Evolutionary conservation across 30 jellyfish, hydroid and myxozoan species (phyloP).

Genomic region (Chrysaora quinquecirrha): DNA sequence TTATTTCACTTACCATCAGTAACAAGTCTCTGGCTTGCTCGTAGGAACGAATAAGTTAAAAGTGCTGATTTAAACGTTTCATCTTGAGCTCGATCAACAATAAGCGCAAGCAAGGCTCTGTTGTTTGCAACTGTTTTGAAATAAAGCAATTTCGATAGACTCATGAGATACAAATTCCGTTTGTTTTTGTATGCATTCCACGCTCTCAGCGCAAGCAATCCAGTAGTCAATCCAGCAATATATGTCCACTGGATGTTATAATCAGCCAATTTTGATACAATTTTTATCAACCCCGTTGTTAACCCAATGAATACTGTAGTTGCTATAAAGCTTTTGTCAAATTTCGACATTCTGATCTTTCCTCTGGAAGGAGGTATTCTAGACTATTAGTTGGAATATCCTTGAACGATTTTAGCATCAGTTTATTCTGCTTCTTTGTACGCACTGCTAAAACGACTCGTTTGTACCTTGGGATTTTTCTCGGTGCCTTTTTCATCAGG

Average conservation of each 20-base stretch:
- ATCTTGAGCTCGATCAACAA: slow-evolving; percentile 91
- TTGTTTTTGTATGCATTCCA: slow-evolving; percentile 93
- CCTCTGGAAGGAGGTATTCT: slow-evolving; percentile 93
- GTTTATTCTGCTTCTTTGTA: slow-evolving; percentile 78
- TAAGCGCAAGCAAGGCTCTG: slow-evolving; percentile 81
- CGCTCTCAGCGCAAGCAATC: slow-evolving; percentile 73
- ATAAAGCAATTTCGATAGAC: slow-evolving; percentile 68
- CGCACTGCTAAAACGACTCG: slow-evolving; percentile 95
- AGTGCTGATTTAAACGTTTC: slow-evolving; percentile 86
- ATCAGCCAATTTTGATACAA: slow-evolving; percentile 53
- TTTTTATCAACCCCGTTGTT: slow-evolving; percentile 59
- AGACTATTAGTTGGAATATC: slow-evolving; percentile 81
- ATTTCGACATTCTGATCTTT: slow-evolving; percentile 70
- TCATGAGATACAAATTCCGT: slow-evolving; percentile 75
- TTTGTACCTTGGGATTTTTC: slow-evolving; percentile 66
- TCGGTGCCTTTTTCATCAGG: slow-evolving; percentile 59
- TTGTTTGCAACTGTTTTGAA: slow-evolving; percentile 88
- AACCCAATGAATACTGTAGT: slow-evolving; percentile 63
- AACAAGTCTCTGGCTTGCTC: slow-evolving; percentile 12
- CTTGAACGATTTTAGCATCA: slow-evolving; percentile 86
- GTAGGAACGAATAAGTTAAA: slow-evolving; percentile 67
- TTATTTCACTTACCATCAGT: neutral
- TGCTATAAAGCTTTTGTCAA: slow-evolving; percentile 74
- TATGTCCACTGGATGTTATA: slow-evolving; percentile 56
- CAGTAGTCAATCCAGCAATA: slow-evolving; percentile 71